Evolutionary conservation across 2,113 vertebrate species (phyloP), one percentile per base, ranked within the genome.

Genomic region (Colius striatus): DNA sequence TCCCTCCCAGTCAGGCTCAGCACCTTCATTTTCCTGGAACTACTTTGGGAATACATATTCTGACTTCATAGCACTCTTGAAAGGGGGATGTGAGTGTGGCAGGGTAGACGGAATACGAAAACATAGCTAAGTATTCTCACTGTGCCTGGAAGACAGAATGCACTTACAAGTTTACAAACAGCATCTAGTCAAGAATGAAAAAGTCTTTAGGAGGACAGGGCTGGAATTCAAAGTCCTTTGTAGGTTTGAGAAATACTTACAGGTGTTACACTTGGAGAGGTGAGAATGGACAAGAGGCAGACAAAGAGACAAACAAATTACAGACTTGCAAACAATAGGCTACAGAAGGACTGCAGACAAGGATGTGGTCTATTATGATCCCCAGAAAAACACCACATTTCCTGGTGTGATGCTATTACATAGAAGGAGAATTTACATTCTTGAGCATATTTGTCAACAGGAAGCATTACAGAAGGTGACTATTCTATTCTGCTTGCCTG

Each of bases 391-490:
- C 65, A 83, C 11, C 30, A 43, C 29, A 25, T 84, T 94, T 97
- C 92, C 94, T 92, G 80, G 68, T 94, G 86, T 19, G 57, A 92
- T 92, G 68, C 23, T 84, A 72, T 78, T 90, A 47, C 73, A 89
- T 4, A 78, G 80, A 92, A 74, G 34, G 48, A 81, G 84, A 95
- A 86, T 92, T 30, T 78, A 84, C 86, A 94, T 93, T 95, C 96
- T 90, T 94, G 65, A 84, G 65, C 18, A 61, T 80, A 74, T 71
- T 58, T 92, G 88, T 95, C 95, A 97, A 57, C 17, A 41, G 2
- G 95, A 93, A 93, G 73, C 48, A 61, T 86, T 89, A 71, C 43
- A 90, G 86, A 77, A 90, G 83, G 89, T 81, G 53, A 77, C 73
- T 92, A 34, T 58, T 90, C 92, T 60, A 20, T 51, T 93, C 84